Evolutionary conservation across 2,113 vertebrate genomes (phyloP).

Genomic region (Mormyrus iriodes): DNA sequence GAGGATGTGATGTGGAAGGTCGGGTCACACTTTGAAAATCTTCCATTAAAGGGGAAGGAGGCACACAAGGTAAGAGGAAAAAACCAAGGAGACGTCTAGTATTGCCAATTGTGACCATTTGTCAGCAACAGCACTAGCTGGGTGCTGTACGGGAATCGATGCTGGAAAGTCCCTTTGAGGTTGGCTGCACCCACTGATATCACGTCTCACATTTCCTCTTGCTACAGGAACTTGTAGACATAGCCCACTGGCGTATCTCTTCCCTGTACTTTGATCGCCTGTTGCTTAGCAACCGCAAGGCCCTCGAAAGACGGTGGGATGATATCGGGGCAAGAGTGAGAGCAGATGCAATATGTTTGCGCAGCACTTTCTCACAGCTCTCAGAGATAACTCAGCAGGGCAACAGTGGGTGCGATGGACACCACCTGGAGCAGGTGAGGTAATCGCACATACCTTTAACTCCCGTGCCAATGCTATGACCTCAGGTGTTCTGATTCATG

Average conservation of each 20-base stretch:
- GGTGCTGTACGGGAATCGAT: neutral
- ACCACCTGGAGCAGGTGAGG: neutral
- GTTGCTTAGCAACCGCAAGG: neutral
- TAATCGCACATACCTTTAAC: neutral
- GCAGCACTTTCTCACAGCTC: conserved; percentile 20
- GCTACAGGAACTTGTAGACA: conserved; percentile 39
- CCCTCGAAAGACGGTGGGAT: conserved; percentile 35
- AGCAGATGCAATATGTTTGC: conserved; percentile 33
- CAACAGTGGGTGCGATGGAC: neutral
- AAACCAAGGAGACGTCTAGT: neutral
- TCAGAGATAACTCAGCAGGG: conserved; percentile 28
- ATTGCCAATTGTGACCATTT: neutral
- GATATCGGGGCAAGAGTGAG: conserved; percentile 24
- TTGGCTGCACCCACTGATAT: neutral
- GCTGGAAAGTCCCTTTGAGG: neutral
- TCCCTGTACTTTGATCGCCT: conserved; percentile 42
- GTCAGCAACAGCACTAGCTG: neutral
- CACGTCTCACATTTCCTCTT: neutral
- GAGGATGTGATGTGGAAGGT: neutral
- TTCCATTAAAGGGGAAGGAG: neutral
- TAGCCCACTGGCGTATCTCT: conserved; percentile 31
- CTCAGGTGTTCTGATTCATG: neutral
- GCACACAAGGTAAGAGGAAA: conserved; percentile 32
- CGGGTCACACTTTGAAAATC: conserved; percentile 2
- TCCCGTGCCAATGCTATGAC: neutral